Percentiles rank a stretch among this genome's conserved stretches.
Conservation (phyloP, 2,888 invertebrate species). For the Digitonthophagus gazella region DNA sequence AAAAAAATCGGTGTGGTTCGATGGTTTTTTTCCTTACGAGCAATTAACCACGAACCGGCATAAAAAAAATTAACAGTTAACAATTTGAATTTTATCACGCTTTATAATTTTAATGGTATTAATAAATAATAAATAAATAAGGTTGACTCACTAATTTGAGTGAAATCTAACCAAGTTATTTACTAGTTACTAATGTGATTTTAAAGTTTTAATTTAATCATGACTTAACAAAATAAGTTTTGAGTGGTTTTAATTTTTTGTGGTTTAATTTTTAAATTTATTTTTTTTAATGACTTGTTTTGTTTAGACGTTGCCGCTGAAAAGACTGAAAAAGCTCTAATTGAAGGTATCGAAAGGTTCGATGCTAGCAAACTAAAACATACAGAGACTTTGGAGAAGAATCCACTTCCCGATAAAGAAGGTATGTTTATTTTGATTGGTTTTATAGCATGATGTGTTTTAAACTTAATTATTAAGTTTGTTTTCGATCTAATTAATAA, state of each 20-base stretch:
- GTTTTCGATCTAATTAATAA: constrained; percentile 4
- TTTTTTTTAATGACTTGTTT: constrained; percentile 36
- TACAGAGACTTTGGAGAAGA: constrained; percentile 90
- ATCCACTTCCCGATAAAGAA: constrained; percentile 90
- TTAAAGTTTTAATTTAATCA: too few relatives aligned
- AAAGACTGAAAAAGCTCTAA: constrained; percentile 79
- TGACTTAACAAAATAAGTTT: too few relatives aligned
- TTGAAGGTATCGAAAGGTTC: constrained; percentile 84
- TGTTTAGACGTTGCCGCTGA: constrained; percentile 81
- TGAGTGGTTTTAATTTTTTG: too few relatives aligned
- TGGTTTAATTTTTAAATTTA: too few relatives aligned
- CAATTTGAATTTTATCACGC: constrained; percentile 10
- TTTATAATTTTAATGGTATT: neutral
- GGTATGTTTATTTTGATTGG: constrained; percentile 56
- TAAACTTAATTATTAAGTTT: neutral
- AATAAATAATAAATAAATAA: neutral
- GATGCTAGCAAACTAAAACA: constrained; percentile 82
- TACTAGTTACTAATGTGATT: too few relatives aligned
- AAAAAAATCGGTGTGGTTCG: too few relatives aligned
- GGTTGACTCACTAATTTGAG: too few relatives aligned
- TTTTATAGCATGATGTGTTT: constrained; percentile 6
- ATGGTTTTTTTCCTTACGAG: too few relatives aligned
- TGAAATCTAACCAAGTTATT: too few relatives aligned
- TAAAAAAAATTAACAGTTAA: constrained; percentile 6
- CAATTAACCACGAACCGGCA: too few relatives aligned